A percentile compares a stretch with the other conserved stretches of the same genome.
Conservation (phyloP, 2,888 invertebrate genomes). For the Agrilus mali region DNA sequence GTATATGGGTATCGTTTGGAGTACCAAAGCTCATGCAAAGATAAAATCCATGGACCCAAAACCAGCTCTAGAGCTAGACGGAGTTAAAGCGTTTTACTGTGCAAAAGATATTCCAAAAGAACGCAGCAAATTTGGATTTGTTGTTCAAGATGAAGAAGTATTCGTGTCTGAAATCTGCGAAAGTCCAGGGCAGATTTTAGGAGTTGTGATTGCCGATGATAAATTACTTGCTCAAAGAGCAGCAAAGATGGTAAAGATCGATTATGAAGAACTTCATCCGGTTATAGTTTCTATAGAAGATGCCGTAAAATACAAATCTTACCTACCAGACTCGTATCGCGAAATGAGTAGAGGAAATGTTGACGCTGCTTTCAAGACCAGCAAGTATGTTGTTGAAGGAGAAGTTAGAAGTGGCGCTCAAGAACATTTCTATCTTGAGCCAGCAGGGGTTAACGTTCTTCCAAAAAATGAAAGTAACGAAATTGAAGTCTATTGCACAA, state of each 20-base stretch:
- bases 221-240: slow-evolving; percentile 73
- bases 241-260: slow-evolving; percentile 63
- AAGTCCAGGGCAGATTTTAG: slow-evolving; percentile 72
- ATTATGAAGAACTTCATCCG: slow-evolving; percentile 70
- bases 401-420: slow-evolving; percentile 75
- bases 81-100: slow-evolving; percentile 72
- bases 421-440: slow-evolving; percentile 95
- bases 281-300: slow-evolving; percentile 81
- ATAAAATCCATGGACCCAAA: slow-evolving; percentile 61
- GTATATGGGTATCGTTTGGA: slow-evolving; percentile 67
- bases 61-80: slow-evolving; percentile 59
- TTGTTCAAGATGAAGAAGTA: slow-evolving; percentile 71
- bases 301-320: slow-evolving; percentile 66
- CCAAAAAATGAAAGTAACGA: slow-evolving; percentile 73
- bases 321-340: slow-evolving; percentile 40
- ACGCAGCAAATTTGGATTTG: slow-evolving; percentile 55
- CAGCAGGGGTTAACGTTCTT: slow-evolving; percentile 57
- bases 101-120: slow-evolving; percentile 61
- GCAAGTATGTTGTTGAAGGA: slow-evolving; percentile 65
- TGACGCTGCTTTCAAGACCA: slow-evolving; percentile 43
- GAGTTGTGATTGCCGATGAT: slow-evolving; percentile 66
- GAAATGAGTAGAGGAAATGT: slow-evolving; percentile 53
- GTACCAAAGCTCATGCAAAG: slow-evolving; percentile 71
- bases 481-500: slow-evolving; percentile 70
- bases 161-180: slow-evolving; percentile 70